phyloP scores from a whole-genome alignment of 2,888 invertebrate species.

The Notodromas monacha region DNA sequence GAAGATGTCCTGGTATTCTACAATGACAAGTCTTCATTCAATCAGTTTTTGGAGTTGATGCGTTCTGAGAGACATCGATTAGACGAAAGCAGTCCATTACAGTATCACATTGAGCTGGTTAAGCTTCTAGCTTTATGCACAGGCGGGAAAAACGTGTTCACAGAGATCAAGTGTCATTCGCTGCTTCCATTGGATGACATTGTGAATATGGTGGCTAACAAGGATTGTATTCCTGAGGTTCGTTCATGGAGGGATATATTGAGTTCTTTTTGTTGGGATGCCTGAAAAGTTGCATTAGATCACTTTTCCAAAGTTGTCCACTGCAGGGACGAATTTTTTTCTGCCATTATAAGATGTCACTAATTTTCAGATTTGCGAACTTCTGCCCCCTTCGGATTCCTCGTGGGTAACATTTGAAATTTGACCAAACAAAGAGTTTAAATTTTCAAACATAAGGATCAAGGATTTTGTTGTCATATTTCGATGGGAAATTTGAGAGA shows the following conservation, averaged over 20 bases:
- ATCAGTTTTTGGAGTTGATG: conserved; percentile 78
- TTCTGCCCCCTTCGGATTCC: too few species aligned
- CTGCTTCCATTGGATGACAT: conserved; percentile 85
- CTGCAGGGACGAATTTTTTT: too few species aligned
- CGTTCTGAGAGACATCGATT: conserved; percentile 36
- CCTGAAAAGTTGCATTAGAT: too few species aligned
- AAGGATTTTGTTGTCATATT: too few species aligned
- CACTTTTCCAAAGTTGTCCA: too few species aligned
- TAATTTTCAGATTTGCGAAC: too few species aligned
- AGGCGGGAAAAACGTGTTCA: conserved; percentile 95
- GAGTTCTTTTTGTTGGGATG: background rate
- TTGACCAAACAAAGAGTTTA: too few species aligned
- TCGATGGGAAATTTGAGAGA: too few species aligned
- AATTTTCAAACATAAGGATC: too few species aligned
- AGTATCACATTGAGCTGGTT: conserved; percentile 83
- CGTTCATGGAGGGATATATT: conserved; percentile 6
- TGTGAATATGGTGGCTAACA: conserved; percentile 74
- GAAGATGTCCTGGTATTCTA: conserved; percentile 90
- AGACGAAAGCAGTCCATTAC: conserved; percentile 48
- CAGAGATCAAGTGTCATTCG: conserved; percentile 95
- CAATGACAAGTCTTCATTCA: conserved; percentile 76
- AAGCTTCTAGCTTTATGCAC: conserved; percentile 80
- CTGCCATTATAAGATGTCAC: too few species aligned
- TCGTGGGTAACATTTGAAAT: too few species aligned
- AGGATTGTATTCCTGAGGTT: conserved; percentile 76